Evolutionary conservation across 2,797 vertebrate species (phyloP).

Genomic region (Gobio occitaniae): DNA sequence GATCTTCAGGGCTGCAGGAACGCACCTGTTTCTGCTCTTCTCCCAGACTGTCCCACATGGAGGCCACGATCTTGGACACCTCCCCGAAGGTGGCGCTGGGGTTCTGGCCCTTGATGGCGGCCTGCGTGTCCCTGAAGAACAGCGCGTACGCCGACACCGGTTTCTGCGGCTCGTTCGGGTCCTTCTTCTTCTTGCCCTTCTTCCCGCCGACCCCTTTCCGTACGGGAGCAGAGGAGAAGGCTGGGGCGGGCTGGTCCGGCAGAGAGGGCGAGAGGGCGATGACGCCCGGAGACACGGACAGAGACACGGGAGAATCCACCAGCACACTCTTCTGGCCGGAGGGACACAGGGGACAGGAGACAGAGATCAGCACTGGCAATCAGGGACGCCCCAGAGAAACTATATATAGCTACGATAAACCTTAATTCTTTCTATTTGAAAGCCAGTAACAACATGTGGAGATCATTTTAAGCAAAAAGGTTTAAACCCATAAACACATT

Average conservation of each 20-base stretch:
- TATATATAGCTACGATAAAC: no score
- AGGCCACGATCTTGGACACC: conserved; percentile 93
- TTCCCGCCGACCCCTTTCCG: conserved; percentile 67
- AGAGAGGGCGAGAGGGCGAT: conserved; percentile 74
- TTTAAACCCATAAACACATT: no score
- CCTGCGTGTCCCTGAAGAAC: conserved; percentile 92
- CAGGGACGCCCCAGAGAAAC: no score
- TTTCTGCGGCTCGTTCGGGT: conserved; percentile 91
- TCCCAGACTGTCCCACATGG: conserved; percentile 95
- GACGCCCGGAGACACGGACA: conserved; percentile 72
- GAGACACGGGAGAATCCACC: conserved; percentile 77
- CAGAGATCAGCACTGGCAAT: background rate
- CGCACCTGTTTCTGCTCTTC: conserved; percentile 93
- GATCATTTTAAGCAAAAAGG: no score
- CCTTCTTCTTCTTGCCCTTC: conserved; percentile 84
- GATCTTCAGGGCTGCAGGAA: no score
- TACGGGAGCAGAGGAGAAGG: conserved; percentile 44
- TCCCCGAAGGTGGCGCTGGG: conserved; percentile 91
- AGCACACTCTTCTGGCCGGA: conserved; percentile 75
- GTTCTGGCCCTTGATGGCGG: conserved; percentile 93
- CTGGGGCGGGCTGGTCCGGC: conserved; percentile 62
- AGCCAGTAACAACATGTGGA: no score
- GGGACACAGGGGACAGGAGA: background rate
- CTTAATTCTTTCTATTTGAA: no score
- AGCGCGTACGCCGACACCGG: conserved; percentile 91